Evolutionary conservation across 2,797 vertebrate species (phyloP).

Genomic region (Masticophis lateralis): DNA sequence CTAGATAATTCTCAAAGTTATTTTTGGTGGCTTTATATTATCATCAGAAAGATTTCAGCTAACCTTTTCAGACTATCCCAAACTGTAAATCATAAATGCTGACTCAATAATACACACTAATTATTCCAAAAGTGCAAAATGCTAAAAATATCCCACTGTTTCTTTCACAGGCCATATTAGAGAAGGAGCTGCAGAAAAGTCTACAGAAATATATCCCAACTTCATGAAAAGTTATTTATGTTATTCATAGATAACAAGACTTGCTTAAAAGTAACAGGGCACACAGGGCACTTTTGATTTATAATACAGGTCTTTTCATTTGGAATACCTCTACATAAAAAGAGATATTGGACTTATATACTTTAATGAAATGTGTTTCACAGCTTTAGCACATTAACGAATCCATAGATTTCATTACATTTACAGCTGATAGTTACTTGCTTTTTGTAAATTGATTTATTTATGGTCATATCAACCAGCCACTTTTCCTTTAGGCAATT

Average conservation of each 20-base stretch:
- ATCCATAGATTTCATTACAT: not conserved
- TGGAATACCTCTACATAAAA: not conserved
- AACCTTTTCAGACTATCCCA: not conserved
- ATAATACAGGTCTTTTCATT: not conserved
- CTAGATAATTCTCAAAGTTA: not conserved
- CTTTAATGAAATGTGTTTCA: not conserved
- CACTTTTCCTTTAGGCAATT: not conserved
- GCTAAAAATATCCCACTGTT: not conserved
- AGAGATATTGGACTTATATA: not conserved
- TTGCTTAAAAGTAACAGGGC: not conserved
- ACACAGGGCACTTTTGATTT: not conserved
- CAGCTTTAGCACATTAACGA: not conserved
- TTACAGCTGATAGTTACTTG: not conserved
- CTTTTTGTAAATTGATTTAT: not conserved
- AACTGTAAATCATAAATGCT: not conserved
- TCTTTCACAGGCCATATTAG: not conserved
- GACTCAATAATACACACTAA: not conserved
- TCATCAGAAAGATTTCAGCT: not conserved
- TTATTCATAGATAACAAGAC: not conserved
- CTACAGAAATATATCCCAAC: not conserved
- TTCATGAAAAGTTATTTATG: not conserved
- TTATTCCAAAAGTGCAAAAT: not conserved
- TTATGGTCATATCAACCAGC: not conserved
- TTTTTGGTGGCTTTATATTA: not conserved
- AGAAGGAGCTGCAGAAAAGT: not conserved